phyloP scores from a whole-genome alignment of 2,888 invertebrate genomes.

The Lottia scabra region DNA sequence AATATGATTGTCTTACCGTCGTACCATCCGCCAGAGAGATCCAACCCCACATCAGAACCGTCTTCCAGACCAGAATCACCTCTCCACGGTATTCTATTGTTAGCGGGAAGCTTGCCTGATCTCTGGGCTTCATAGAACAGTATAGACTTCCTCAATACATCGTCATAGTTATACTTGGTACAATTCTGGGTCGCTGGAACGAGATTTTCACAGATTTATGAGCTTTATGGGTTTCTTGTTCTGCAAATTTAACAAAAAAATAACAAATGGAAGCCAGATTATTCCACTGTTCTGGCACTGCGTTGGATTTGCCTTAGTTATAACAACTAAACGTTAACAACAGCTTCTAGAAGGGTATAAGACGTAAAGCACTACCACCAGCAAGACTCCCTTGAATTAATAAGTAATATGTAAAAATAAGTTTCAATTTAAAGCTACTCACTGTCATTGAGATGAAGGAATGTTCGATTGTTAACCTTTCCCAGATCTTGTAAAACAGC shows the following conservation, averaged over 20 bases:
- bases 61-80: slow-evolving; percentile 61
- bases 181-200: slow-evolving; percentile 14
- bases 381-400: no score
- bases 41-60: slow-evolving; percentile 53
- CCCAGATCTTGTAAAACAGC: slow-evolving; percentile 26
- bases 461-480: slow-evolving; percentile 13
- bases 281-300: no score
- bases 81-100: slow-evolving; percentile 61
- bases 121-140: slow-evolving; percentile 66
- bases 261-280: no score
- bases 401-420: no score
- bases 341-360: no score
- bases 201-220: not conserved
- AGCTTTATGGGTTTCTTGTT: no score
- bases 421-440: slow-evolving; percentile 10
- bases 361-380: no score
- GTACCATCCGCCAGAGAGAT: slow-evolving; percentile 65
- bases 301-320: no score
- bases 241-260: no score
- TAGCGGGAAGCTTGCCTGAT: slow-evolving; percentile 60
- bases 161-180: slow-evolving; percentile 49
- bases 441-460: slow-evolving; percentile 21
- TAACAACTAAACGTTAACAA: no score
- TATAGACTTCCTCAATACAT: slow-evolving; percentile 56
- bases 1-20: slow-evolving; percentile 48